Percentiles rank a stretch among this genome's conserved stretches.
Conservation (phyloP, 2,888 invertebrate genomes). For the Epinotia demarniana region DNA sequence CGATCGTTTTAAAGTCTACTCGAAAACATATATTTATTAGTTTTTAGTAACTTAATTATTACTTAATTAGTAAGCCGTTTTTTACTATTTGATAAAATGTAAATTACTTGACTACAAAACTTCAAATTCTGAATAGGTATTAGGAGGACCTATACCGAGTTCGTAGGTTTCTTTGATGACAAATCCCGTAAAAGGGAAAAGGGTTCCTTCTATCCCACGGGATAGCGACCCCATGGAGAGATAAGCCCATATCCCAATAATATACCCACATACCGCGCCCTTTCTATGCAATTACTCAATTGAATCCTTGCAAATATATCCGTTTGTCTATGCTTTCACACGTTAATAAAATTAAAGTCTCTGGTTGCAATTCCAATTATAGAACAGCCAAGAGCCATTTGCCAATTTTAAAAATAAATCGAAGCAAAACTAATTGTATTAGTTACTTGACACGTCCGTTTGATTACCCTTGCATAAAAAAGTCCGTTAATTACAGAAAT, state of each 20-base stretch:
- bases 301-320: slow-evolving; percentile 44
- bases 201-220: slow-evolving; percentile 73
- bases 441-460: slow-evolving; percentile 2
- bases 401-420: slow-evolving; percentile 21
- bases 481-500: slow-evolving; percentile 29
- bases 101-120: slow-evolving; percentile 9
- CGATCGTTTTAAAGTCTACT: not conserved
- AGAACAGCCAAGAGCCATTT: not conserved
- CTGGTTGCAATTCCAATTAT: not conserved
- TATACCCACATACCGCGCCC: slow-evolving; percentile 78
- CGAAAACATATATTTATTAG: not conserved
- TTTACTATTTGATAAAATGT: slow-evolving; percentile 26
- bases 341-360: slow-evolving; percentile 30
- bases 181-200: slow-evolving; percentile 61
- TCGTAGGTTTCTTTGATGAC: slow-evolving; percentile 35
- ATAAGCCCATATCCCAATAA: slow-evolving; percentile 73
- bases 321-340: slow-evolving; percentile 37
- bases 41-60: not conserved
- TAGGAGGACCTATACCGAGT: not conserved
- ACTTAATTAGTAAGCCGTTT: not conserved
- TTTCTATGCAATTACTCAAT: slow-evolving; percentile 66
- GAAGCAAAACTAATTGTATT: not conserved
- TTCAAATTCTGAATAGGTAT: slow-evolving; percentile 11
- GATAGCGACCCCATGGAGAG: slow-evolving; percentile 77
- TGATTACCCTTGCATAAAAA: slow-evolving; percentile 25